Base-by-base conservation (phyloP, 2,113 vertebrate genomes). In the Rhinolophus ferrumequinum region DNA sequence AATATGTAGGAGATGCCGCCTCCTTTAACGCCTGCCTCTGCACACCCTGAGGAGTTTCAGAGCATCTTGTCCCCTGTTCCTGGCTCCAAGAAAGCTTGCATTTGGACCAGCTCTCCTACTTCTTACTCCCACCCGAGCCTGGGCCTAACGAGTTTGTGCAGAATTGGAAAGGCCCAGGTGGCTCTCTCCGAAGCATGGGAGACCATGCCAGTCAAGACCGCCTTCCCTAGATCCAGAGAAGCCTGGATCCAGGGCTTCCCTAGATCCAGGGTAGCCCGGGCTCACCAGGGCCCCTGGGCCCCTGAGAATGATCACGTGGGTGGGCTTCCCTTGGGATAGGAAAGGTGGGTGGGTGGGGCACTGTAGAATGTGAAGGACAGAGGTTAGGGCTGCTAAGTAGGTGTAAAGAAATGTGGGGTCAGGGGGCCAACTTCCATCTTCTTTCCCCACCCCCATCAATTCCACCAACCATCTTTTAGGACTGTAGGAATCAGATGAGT, bases 1-100 rank as follows among this genome's bases (percentile, higher is more conserved):
- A 80, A 69, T 50, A 35, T 1, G n/a, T 83, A 90, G 87, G 69
- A 90, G 93, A 50, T 60, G 26, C 83, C 0, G 6, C 56, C 91
- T 92, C 82, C 56, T 80, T 76, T 47, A 94, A 95, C 70, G 67
- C 72, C 86, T 58, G 52, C 82, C 38, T 75, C 89, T 92, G 28
- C 28, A 41, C 38, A 14, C 30, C 44, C 87, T 3, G 12, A n/a
- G 62, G 62, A 50, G 28, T 81, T 44, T 77, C 58, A 26, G 93
- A 56, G 75, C 44, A 3, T 35, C 28, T 35, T 22, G 56, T 75
- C 75, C 67, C 44, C 54, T 69, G 62, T 33, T 73, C 50, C 54
- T 0, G 0, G 58, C 2, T 66, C 84, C 54, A 89, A 93, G 62
- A 14, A 94, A 70, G 75, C 64, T 90, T 38, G 9, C 35, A 13